Conservation (phyloP, 2,797 vertebrate genomes). For the Erpetoichthys calabaricus region DNA sequence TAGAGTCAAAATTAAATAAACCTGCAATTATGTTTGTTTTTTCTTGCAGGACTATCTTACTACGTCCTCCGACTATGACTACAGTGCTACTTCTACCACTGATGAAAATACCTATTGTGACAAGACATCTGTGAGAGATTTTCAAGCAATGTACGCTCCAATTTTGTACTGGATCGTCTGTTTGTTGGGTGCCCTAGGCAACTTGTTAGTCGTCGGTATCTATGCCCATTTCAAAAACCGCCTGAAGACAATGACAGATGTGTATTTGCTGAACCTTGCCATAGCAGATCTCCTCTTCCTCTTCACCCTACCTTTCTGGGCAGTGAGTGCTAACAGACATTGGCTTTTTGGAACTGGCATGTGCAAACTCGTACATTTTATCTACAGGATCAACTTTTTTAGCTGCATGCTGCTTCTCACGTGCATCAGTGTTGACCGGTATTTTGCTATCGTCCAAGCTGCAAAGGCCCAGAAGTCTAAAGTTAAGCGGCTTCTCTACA, state of each 20-base stretch:
- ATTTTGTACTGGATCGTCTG: slow-evolving; percentile 68
- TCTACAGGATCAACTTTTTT: slow-evolving; percentile 81
- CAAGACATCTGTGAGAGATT: slow-evolving; percentile 40
- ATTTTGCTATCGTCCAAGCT: slow-evolving; percentile 63
- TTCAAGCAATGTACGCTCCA: slow-evolving; percentile 50
- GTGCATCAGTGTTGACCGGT: slow-evolving; percentile 78
- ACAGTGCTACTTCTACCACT: background rate
- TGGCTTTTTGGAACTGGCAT: slow-evolving; percentile 53
- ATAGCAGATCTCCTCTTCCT: slow-evolving; percentile 77
- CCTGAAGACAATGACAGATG: slow-evolving; percentile 70
- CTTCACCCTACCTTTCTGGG: slow-evolving; percentile 74
- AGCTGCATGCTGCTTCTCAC: slow-evolving; percentile 72
- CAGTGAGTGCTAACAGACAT: slow-evolving; percentile 39
- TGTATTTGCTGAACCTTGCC: slow-evolving; percentile 70
- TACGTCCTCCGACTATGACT: slow-evolving; percentile 1
- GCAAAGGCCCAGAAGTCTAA: slow-evolving; percentile 55
- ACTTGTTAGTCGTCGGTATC: slow-evolving; percentile 62
- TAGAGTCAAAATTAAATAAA: too few relatives aligned
- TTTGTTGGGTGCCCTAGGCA: slow-evolving; percentile 56
- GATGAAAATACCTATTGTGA: slow-evolving; percentile 31
- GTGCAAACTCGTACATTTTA: slow-evolving; percentile 61
- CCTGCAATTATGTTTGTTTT: too few relatives aligned
- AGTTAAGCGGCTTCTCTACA: slow-evolving; percentile 49
- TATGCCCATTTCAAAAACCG: slow-evolving; percentile 56
- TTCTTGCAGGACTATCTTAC: too few relatives aligned